Evolutionary conservation across 2,797 vertebrate genomes (phyloP), one percentile per base, ranked within the genome.

Genomic region (Hoplostethus mediterraneus): DNA sequence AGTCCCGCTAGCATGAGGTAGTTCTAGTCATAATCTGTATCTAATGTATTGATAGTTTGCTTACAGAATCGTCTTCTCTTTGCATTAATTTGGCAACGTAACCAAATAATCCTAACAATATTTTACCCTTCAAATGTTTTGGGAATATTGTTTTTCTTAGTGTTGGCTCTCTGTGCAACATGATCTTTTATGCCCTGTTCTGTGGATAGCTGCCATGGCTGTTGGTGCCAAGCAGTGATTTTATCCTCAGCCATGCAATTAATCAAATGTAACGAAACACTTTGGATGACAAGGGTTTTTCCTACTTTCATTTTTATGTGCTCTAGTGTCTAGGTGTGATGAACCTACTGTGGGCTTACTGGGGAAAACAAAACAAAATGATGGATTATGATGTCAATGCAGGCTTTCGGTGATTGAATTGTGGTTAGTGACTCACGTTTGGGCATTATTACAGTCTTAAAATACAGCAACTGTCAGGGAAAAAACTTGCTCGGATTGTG

Each of bases 371-470:
- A 67, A 84, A 73, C 62, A 70, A 48, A 84, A 76, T 66, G 68
- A 81, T 71, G 65, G 57, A 84, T 88, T 74, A 73, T 61, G 63
- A 76, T 63, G 82, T 88, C 59, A 73, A 55, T 62, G 69, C 28
- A 47, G 48, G 58, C 59, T 81, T 83, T 80, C 53, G 54, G 3
- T 68, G 66, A 81, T 36, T 88, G 51, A 82, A 64, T 53, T 64
- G 45, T 12, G 6, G 60, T 75, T 62, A 77, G 58, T 76, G 73
- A 85, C 68, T 86, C 73, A 78, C 10, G 45, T 71, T 84, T 58
- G 73, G 64, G 67, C 71, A 17, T 87, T 75, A 73, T 80, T 79
- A 71, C 54, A 64, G 58, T 74, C 64, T 72, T 75, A 76, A 61
- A 66, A 40, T 75, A 72, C 80, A 74, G 48, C 42, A 28, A 67